A percentile compares a stretch with the other conserved stretches of the same genome.
These are phyloP conservation scores for Drosophila atroscutellata DNA, from an alignment of 2,888 invertebrate genomes.

Conservation along the genomic window DNA sequence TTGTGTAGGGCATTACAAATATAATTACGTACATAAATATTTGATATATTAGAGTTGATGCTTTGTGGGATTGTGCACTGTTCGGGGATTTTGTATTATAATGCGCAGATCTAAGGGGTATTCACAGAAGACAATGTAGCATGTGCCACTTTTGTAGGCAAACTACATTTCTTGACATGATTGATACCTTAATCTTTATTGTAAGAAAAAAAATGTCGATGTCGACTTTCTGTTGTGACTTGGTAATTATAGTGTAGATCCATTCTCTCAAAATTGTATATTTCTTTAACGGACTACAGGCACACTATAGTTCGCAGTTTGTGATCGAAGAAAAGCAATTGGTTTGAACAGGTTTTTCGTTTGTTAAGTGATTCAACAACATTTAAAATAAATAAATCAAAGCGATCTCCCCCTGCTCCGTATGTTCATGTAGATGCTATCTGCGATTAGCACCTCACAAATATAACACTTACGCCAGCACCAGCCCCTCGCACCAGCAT, in stretches of 20 bases:
- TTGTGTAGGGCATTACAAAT: constrained; percentile 4
- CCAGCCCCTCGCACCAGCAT: background rate
- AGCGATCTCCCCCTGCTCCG: background rate
- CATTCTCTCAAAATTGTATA: background rate
- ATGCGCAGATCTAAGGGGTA: constrained; percentile 20
- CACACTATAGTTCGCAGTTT: background rate
- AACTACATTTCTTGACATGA: background rate
- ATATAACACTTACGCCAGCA: constrained; percentile 1
- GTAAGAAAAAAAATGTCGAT: background rate
- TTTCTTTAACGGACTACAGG: background rate
- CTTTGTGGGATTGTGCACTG: constrained; percentile 19
- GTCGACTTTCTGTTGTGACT: background rate
- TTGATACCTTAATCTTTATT: constrained; percentile 5
- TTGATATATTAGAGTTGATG: constrained; percentile 37
- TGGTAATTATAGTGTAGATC: background rate
- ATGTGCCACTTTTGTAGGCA: background rate
- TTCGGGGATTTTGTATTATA: constrained; percentile 35
- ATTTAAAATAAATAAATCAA: constrained; percentile 7
- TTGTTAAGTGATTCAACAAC: constrained; percentile 37
- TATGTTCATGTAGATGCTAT: constrained; percentile 9
- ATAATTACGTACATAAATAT: constrained; percentile 19
- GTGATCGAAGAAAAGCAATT: constrained; percentile 19
- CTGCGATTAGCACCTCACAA: constrained; percentile 45
- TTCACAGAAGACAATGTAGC: constrained; percentile 28
- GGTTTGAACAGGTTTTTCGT: constrained; percentile 17